Conservation (phyloP, 2,113 vertebrate genomes). For the Tetrao urogallus region DNA sequence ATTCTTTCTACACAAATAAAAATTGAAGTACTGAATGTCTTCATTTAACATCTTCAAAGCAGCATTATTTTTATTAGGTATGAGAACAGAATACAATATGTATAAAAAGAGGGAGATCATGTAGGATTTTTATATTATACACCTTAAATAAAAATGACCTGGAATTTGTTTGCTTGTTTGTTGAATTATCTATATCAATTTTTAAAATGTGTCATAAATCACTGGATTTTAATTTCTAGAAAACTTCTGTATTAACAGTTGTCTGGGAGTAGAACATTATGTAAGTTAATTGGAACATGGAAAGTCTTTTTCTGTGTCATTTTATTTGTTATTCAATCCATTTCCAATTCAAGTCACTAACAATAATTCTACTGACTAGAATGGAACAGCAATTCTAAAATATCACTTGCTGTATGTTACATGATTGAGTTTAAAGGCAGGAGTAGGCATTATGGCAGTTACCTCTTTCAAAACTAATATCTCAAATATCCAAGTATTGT, state of each 20-base stretch:
- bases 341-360: not conserved
- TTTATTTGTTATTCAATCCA: not conserved
- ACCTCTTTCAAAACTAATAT: not conserved
- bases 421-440: not conserved
- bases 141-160: slow-evolving; percentile 34
- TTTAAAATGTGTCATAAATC: not conserved
- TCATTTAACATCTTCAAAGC: slow-evolving; percentile 59
- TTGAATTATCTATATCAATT: not conserved
- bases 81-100: slow-evolving; percentile 8
- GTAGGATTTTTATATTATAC: not conserved
- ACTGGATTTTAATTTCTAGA: not conserved
- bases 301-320: not conserved
- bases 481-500: not conserved
- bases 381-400: not conserved
- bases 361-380: not conserved
- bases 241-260: not conserved
- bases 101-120: not conserved
- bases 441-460: not conserved
- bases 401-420: not conserved
- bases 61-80: slow-evolving; percentile 64
- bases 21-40: slow-evolving; percentile 44
- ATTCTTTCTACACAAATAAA: slow-evolving; percentile 58
- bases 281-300: not conserved
- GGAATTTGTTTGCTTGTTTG: not conserved
- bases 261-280: not conserved